A percentile compares a stretch with the other conserved stretches of the same genome.
phyloP scores from a whole-genome alignment of 2,113 vertebrate genomes.

The Chinchilla lanigera region DNA sequence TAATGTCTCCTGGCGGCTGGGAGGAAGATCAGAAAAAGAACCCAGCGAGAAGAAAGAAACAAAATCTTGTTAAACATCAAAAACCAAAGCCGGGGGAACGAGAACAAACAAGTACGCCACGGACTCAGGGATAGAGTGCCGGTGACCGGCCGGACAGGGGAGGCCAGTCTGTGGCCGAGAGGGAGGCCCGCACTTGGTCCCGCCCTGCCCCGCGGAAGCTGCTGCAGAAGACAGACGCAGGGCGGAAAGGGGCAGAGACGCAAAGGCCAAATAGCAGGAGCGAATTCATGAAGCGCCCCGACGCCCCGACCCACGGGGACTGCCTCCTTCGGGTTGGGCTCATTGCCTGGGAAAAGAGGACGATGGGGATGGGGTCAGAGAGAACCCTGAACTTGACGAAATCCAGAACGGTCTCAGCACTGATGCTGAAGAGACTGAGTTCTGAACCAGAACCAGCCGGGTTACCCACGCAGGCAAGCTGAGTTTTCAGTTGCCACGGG shows the following conservation, averaged over 20 bases:
- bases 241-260: neutral
- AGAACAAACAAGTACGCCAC: neutral
- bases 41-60: neutral
- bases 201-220: too few relatives aligned
- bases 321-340: neutral
- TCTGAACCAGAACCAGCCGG: slow-evolving; percentile 37
- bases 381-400: slow-evolving; percentile 4
- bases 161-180: neutral
- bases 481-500: neutral
- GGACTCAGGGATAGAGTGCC: neutral
- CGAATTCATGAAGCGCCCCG: neutral
- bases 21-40: slow-evolving; percentile 28
- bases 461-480: neutral
- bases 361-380: neutral
- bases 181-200: too few relatives aligned
- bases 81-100: neutral
- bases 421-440: slow-evolving; percentile 27
- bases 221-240: neutral
- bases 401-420: neutral
- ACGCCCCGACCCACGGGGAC: neutral
- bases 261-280: slow-evolving; percentile 13
- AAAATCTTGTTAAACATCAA: slow-evolving; percentile 37
- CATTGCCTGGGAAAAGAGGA: neutral
- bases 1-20: neutral
- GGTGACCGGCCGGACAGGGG: neutral